A percentile compares a stretch with the other conserved stretches of the same genome.
These are phyloP conservation scores for Mastomys natalensis DNA, from an alignment of 2,113 vertebrate genomes.

Conservation along the genomic window DNA sequence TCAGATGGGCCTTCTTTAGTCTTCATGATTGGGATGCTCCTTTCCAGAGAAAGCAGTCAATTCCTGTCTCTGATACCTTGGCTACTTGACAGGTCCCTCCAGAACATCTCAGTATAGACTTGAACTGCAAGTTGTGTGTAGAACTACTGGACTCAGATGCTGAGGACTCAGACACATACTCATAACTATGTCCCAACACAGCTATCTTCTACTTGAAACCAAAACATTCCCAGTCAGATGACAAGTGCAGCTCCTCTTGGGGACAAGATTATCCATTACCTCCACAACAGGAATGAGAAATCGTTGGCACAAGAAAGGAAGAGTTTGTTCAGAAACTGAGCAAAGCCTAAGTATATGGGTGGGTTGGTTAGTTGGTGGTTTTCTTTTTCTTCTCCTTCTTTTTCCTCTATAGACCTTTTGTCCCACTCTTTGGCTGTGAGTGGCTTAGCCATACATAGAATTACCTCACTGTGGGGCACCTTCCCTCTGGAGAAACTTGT, in stretches of 20 bases:
- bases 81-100: background rate
- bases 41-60: background rate
- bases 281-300: background rate
- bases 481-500: background rate
- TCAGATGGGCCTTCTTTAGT: background rate
- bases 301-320: background rate
- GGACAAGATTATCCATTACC: background rate
- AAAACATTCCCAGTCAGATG: background rate
- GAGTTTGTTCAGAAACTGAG: background rate
- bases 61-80: background rate
- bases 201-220: background rate
- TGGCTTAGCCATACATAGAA: background rate
- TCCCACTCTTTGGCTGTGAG: background rate
- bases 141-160: background rate
- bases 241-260: accelerated
- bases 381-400: background rate
- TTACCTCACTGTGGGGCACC: background rate
- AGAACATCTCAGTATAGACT: background rate
- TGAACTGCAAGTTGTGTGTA: background rate
- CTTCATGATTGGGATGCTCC: background rate
- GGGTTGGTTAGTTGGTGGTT: background rate
- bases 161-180: accelerated
- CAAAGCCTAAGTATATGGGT: accelerated
- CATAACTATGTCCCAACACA: background rate
- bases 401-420: background rate